phyloP scores from a whole-genome alignment of 2,888 invertebrate species.

The Acronicta alni region DNA sequence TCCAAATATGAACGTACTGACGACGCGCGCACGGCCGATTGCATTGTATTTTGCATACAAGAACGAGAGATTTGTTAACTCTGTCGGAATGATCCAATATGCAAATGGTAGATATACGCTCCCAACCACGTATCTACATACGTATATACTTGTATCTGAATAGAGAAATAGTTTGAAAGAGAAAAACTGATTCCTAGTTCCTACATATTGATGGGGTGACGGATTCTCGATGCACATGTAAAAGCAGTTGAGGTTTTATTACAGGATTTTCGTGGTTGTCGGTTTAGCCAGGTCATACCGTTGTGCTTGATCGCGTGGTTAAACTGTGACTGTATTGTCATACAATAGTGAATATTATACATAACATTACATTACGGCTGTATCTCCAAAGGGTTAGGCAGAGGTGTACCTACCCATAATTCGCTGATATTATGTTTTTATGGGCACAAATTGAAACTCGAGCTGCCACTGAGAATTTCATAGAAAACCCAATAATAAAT shows the following conservation, averaged over 20 bases:
- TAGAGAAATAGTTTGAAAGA: slow-evolving; percentile 34
- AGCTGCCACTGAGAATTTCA: no score
- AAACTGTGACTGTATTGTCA: no score
- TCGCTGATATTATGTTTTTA: no score
- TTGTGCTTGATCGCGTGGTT: no score
- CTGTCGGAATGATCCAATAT: slow-evolving; percentile 71
- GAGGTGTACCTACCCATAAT: no score
- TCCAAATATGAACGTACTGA: slow-evolving; percentile 30
- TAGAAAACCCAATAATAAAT: no score
- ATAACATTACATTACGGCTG: no score
- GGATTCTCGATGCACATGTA: not conserved
- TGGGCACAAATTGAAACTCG: no score
- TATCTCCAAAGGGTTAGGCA: no score
- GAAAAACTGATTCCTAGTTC: slow-evolving; percentile 35
- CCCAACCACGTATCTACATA: slow-evolving; percentile 22
- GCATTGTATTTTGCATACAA: slow-evolving; percentile 56
- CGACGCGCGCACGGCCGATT: slow-evolving; percentile 21
- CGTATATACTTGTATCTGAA: slow-evolving; percentile 25
- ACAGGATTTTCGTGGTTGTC: no score
- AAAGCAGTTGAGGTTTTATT: not conserved
- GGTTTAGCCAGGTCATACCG: no score
- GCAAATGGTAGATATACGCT: slow-evolving; percentile 58
- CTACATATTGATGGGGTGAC: slow-evolving; percentile 33
- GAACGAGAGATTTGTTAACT: slow-evolving; percentile 66
- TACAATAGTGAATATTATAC: no score